Conservation (phyloP, 2,797 vertebrate species). For the Sebastiscus tertius region DNA sequence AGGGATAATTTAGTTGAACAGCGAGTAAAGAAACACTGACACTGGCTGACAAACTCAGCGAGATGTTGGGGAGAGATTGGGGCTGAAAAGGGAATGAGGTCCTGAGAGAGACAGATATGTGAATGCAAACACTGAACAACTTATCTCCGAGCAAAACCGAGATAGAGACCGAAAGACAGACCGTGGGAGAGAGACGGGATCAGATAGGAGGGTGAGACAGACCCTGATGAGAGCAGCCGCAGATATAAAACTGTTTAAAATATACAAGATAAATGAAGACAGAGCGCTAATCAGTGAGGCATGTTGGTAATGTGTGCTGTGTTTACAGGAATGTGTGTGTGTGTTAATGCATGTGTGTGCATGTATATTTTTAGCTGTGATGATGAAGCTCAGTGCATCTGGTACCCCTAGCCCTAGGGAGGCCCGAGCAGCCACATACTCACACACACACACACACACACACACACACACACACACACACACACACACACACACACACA, state of each 20-base stretch:
- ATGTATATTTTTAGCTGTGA: slow-evolving; percentile 74
- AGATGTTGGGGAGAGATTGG: slow-evolving; percentile 56
- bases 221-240: slow-evolving; percentile 26
- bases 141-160: slow-evolving; percentile 57
- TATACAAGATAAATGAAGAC: slow-evolving; percentile 39
- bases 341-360: slow-evolving; percentile 22
- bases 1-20: not conserved
- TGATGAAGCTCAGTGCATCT: slow-evolving; percentile 75
- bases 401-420: slow-evolving; percentile 74
- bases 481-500: not conserved
- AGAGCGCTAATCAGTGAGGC: slow-evolving; percentile 55
- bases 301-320: slow-evolving; percentile 53
- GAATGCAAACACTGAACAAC: slow-evolving; percentile 59
- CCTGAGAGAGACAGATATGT: slow-evolving; percentile 64
- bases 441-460: not conserved
- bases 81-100: slow-evolving; percentile 47
- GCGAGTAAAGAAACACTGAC: slow-evolving; percentile 24
- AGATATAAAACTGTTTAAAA: slow-evolving; percentile 24
- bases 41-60: slow-evolving; percentile 50
- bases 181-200: slow-evolving; percentile 33
- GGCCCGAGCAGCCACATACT: slow-evolving; percentile 16
- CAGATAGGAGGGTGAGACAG: slow-evolving; percentile 40
- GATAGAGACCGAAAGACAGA: slow-evolving; percentile 50
- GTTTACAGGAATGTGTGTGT: slow-evolving; percentile 40
- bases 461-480: no score